These are phyloP conservation scores for Noctua pronuba DNA, from an alignment of 2,888 invertebrate genomes.

Conservation along the genomic window DNA sequence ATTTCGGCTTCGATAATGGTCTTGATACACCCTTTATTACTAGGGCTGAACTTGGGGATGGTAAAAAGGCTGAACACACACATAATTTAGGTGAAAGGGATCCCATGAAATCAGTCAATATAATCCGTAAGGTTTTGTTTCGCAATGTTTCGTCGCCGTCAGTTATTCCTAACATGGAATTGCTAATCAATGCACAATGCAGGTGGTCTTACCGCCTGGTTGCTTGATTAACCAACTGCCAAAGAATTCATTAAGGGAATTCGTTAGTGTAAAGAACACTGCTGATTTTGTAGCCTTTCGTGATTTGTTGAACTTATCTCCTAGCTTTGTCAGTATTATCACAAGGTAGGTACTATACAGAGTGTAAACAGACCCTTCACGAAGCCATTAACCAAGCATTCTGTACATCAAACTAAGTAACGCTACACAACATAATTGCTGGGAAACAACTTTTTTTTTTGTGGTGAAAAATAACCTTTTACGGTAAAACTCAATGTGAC, in stretches of 20 bases:
- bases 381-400: too few relatives aligned
- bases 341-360: too few relatives aligned
- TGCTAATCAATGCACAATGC: conserved; percentile 30
- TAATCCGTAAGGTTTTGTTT: neutral
- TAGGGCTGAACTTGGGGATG: too few relatives aligned
- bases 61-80: neutral
- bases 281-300: neutral
- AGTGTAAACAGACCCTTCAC: too few relatives aligned
- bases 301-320: neutral
- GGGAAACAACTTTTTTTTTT: too few relatives aligned
- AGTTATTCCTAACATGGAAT: conserved; percentile 21
- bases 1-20: too few relatives aligned
- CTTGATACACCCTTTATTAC: too few relatives aligned
- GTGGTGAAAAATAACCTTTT: too few relatives aligned
- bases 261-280: neutral
- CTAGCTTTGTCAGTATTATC: neutral
- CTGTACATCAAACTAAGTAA: too few relatives aligned
- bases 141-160: conserved; percentile 9
- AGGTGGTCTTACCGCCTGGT: conserved; percentile 38
- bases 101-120: neutral
- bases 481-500: too few relatives aligned
- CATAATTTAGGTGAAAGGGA: neutral
- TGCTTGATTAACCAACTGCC: conserved; percentile 13
- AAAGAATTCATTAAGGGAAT: conserved; percentile 22
- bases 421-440: too few relatives aligned